These are phyloP conservation scores for Drosophila picticornis DNA, from an alignment of 2,888 invertebrate genomes.

Conservation along the genomic window DNA sequence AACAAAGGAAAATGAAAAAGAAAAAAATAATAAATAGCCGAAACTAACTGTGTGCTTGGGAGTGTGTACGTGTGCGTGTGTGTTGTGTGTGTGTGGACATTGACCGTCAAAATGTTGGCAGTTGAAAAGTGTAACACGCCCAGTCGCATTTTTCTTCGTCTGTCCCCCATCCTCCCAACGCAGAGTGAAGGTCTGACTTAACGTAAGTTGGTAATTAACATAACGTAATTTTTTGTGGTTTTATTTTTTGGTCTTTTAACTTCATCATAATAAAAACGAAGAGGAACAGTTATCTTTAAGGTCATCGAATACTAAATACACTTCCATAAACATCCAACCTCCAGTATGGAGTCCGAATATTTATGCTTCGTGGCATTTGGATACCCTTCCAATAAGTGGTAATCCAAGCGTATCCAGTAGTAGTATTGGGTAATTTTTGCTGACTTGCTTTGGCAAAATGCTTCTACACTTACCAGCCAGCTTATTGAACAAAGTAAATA, in stretches of 20 bases:
- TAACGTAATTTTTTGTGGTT: conserved; percentile 30
- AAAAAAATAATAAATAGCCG: conserved; percentile 35
- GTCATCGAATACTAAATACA: neutral
- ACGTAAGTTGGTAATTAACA: conserved; percentile 42
- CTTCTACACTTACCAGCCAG: no score
- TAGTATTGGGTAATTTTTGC: no score
- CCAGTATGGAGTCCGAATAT: neutral
- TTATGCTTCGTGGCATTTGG: no score
- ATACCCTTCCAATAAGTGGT: neutral
- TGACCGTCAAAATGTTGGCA: conserved; percentile 57
- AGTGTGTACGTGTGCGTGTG: conserved; percentile 10
- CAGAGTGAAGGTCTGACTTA: neutral
- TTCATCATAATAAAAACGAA: conserved; percentile 3
- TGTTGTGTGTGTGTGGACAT: conserved; percentile 33
- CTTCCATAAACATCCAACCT: neutral
- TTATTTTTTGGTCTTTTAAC: conserved; percentile 17
- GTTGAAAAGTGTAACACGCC: conserved; percentile 58
- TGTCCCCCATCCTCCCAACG: neutral
- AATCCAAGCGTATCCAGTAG: neutral
- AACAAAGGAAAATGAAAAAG: conserved; percentile 12
- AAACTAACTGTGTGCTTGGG: conserved; percentile 20
- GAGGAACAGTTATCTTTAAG: neutral
- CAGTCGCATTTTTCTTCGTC: conserved; percentile 23
- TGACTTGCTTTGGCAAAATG: no score
- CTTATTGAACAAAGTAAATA: no score